Conservation (phyloP, 1,140 invertebrate genomes). For the Plectrocnemia conspersa region DNA sequence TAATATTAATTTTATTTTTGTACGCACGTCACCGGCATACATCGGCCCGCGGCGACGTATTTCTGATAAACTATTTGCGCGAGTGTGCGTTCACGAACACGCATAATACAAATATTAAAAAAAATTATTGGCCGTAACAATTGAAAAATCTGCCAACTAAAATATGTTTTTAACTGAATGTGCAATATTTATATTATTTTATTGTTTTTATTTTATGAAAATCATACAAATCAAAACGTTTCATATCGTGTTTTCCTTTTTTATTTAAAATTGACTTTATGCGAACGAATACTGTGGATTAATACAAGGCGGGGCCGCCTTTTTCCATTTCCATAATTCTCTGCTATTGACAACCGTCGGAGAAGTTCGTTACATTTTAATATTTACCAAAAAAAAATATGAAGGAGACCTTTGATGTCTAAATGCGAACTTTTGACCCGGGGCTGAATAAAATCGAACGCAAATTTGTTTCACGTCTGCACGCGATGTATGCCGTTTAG, state of each 20-base stretch:
- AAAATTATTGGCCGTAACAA: no score
- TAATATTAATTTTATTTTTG: constrained; percentile 26
- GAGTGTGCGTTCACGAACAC: not conserved
- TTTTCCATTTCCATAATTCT: constrained; percentile 23
- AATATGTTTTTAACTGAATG: no score
- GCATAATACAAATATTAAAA: no score
- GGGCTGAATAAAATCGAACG: constrained; percentile 14
- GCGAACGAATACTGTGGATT: not conserved
- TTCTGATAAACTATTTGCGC: constrained; percentile 13
- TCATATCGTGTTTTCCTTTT: no score
- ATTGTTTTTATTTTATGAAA: no score
- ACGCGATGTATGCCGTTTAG: not conserved
- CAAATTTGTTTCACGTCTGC: constrained; percentile 15
- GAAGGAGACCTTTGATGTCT: constrained; percentile 19
- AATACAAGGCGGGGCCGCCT: not conserved
- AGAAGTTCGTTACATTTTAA: constrained; percentile 21
- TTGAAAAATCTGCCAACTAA: no score
- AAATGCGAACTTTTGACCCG: constrained; percentile 14
- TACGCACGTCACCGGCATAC: constrained; percentile 18
- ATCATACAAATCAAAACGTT: no score
- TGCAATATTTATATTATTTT: no score
- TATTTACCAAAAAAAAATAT: constrained; percentile 20
- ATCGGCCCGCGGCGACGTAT: constrained; percentile 3
- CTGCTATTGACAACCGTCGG: constrained; percentile 23
- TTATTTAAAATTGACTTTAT: no score